Evolutionary conservation across 2,888 invertebrate species (phyloP), one percentile per base, ranked within the genome.

Genomic region (Siphonodentalium dalli): DNA sequence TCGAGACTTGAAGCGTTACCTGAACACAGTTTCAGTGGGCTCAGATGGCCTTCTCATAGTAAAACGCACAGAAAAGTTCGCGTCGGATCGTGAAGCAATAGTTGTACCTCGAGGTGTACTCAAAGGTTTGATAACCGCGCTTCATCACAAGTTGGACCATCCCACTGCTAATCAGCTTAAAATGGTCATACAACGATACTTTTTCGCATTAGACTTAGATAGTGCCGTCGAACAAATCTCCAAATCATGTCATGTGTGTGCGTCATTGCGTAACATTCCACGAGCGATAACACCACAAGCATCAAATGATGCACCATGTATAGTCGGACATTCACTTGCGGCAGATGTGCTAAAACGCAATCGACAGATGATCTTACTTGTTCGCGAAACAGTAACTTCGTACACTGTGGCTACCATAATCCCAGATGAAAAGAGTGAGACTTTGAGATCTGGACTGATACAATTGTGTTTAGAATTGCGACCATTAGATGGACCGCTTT

Each of bases 161-260:
- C n/a, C n/a, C n/a, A n/a, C n/a, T n/a, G n/a, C n/a, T n/a, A n/a
- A 61, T 29, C 63, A 64, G 38, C 28, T 66, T 20, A 38, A 42
- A 39, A 20, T 21, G n/a, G 44, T 56, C 2, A 24, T 38, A 15
- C 42, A 53, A 3, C 42, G 61, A 13, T 47, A 63, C 41, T 61
- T 66, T 37, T 65, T 45, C 53, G 61, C 65, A 9, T 41, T 65
- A 4, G 61, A 65, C 42, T 45, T 65, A 38, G 51, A 54, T 26
- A 58, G 47, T 29, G 49, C 58, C 13, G 50, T 65, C 15, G 53
- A 58, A 15, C 13, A 5, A 20, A 34, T 38, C 7, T 38, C 34
- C 15, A 20, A 34, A 9, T 18, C 38, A 15, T 49, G 54, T 46
- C 31, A 34, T 26, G 29, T 23, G n/a, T 48, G 48, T 23, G 13